Base-by-base conservation (phyloP, 1,140 invertebrate genomes). In the Orchesella cincta region DNA sequence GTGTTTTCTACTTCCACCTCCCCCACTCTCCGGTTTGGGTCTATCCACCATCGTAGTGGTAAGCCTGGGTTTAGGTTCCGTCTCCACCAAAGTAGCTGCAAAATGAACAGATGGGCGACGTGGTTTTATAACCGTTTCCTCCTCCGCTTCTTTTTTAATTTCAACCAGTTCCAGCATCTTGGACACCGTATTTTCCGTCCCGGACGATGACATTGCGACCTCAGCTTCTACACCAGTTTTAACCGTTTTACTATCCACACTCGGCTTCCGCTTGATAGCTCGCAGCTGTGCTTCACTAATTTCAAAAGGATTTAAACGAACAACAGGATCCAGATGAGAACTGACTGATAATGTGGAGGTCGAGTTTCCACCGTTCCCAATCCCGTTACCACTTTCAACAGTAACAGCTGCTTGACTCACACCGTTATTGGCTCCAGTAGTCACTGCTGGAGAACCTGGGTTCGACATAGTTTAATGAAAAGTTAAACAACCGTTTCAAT, bases 391-490 rank as follows among this genome's bases (percentile, higher is more conserved):
- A 31, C 28, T 67, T 67, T 33, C 29, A 29, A 12, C 62, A n/a
- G 8, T 46, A 46, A 67, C 62, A 31, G 8, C n/a, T 12, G 31
- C 28, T 31, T 33, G 5, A 14, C 8, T 5, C 54, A 18, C 23
- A 57, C 8, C 31, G 62, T 5, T n/a, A 57, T 8, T 23, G 23
- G 14, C 12, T 57, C 12, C 52, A 18, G 39, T 8, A 5, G 39
- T 18, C 26, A 67, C 62, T 3, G 2, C 62, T 1, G 62, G 62
- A 5, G 62, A 67, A 18, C 31, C 28, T 31, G 62, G 62, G 33
- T 67, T 67, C 28, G 62, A 67, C 62, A 67, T 67, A n/a, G 8
- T 62, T 8, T 16, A n/a, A 16, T 62, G 23, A 62, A n/a, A n/a
- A n/a, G n/a, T n/a, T n/a, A n/a, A n/a, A n/a, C n/a, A n/a, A n/a